phyloP scores from a whole-genome alignment of 2,888 invertebrate genomes.

The Amphipoea lucens region DNA sequence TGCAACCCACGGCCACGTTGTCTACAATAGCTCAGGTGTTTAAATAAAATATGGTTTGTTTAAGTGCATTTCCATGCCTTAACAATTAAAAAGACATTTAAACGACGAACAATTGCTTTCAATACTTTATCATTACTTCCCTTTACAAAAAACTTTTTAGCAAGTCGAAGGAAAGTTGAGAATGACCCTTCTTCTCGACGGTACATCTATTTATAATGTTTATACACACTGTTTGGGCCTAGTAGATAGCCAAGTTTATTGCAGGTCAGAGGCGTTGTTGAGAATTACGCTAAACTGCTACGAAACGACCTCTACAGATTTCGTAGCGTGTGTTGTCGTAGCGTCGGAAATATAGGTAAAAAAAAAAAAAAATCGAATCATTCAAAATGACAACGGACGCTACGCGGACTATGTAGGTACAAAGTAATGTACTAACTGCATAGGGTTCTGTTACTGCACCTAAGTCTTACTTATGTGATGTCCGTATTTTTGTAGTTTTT shows the following conservation, averaged over 20 bases:
- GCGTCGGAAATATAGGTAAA: background rate
- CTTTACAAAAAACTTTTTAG: background rate
- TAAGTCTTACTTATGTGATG: background rate
- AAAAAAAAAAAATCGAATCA: background rate
- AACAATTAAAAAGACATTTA: conserved; percentile 18
- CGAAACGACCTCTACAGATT: background rate
- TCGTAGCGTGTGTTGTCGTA: background rate
- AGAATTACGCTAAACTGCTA: background rate
- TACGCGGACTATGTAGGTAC: background rate
- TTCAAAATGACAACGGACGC: background rate
- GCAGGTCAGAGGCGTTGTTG: background rate
- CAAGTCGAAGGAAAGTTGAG: background rate
- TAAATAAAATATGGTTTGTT: conserved; percentile 17
- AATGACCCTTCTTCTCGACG: background rate
- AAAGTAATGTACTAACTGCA: background rate
- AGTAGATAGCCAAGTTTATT: background rate
- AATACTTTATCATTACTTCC: background rate
- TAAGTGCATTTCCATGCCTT: conserved; percentile 40
- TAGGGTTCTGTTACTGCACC: background rate
- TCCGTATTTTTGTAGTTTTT: background rate
- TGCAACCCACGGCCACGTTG: background rate
- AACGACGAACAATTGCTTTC: conserved; percentile 29
- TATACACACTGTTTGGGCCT: background rate
- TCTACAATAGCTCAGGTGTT: conserved; percentile 37
- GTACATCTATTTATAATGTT: background rate